These are phyloP conservation scores for Mythimna lalbum DNA, from an alignment of 2,888 invertebrate species.

Conservation along the genomic window DNA sequence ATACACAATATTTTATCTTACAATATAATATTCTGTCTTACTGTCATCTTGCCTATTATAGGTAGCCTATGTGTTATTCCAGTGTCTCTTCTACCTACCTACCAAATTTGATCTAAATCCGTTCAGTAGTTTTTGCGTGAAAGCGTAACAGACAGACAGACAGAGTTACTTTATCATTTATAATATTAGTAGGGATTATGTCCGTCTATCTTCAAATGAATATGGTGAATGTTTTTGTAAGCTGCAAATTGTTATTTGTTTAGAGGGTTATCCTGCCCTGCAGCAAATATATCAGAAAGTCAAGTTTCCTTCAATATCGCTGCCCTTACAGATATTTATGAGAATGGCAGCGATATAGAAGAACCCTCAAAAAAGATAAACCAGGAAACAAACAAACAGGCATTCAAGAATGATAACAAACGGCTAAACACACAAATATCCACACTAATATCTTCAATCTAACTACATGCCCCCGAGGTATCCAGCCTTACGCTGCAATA, in stretches of 20 bases:
- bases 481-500: constrained; percentile 59
- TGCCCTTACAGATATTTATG: constrained; percentile 19
- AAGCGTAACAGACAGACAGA: no score
- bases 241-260: constrained; percentile 17
- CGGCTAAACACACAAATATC: constrained; percentile 45
- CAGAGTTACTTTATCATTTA: no score
- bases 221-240: background rate
- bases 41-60: no score
- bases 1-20: no score
- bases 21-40: no score
- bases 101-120: no score
- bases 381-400: constrained; percentile 27
- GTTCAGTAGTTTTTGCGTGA: no score
- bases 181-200: background rate
- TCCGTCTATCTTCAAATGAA: background rate
- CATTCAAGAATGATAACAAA: constrained; percentile 37
- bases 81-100: no score
- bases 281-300: background rate
- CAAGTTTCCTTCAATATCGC: background rate
- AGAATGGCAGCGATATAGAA: constrained; percentile 3
- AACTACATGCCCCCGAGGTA: constrained; percentile 51
- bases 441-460: constrained; percentile 57
- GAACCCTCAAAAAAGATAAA: constrained; percentile 23
- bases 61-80: no score
- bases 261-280: constrained; percentile 8